Conservation (phyloP, 2,888 invertebrate genomes). For the Idaea biselata region DNA sequence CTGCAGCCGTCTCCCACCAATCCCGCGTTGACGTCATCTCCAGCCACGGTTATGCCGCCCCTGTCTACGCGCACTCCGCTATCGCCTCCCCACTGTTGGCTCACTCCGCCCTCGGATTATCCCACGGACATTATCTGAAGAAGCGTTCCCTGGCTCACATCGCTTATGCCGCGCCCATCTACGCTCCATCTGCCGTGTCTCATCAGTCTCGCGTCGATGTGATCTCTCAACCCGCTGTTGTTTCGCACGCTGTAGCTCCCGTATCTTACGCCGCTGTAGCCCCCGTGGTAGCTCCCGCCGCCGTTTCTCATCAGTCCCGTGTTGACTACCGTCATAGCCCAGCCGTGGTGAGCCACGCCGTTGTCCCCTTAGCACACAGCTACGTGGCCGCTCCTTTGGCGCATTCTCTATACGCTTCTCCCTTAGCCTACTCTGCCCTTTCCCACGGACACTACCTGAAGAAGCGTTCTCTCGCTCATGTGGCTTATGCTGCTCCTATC, state of each 20-base stretch:
- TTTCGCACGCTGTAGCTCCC: conserved; percentile 40
- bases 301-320: conserved; percentile 54
- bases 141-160: conserved; percentile 29
- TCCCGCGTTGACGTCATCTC: conserved; percentile 46
- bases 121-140: conserved; percentile 42
- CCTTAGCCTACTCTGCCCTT: conserved; percentile 22
- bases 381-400: conserved; percentile 20
- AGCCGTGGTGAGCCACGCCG: conserved; percentile 40
- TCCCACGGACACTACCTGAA: conserved; percentile 41
- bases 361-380: conserved; percentile 26
- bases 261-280: conserved; percentile 25
- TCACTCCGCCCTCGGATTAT: conserved; percentile 34
- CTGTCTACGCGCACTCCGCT: conserved; percentile 19
- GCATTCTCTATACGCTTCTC: conserved; percentile 34
- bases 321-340: conserved; percentile 51
- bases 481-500: conserved; percentile 43
- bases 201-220: conserved; percentile 70
- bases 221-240: conserved; percentile 46
- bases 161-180: conserved; percentile 45
- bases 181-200: conserved; percentile 69
- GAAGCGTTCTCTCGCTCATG: conserved; percentile 1
- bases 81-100: conserved; percentile 27
- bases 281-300: conserved; percentile 39
- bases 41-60: conserved; percentile 33
- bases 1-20: conserved; percentile 45